Evolutionary conservation across 2,113 vertebrate species (phyloP).

Genomic region (Cariama cristata): DNA sequence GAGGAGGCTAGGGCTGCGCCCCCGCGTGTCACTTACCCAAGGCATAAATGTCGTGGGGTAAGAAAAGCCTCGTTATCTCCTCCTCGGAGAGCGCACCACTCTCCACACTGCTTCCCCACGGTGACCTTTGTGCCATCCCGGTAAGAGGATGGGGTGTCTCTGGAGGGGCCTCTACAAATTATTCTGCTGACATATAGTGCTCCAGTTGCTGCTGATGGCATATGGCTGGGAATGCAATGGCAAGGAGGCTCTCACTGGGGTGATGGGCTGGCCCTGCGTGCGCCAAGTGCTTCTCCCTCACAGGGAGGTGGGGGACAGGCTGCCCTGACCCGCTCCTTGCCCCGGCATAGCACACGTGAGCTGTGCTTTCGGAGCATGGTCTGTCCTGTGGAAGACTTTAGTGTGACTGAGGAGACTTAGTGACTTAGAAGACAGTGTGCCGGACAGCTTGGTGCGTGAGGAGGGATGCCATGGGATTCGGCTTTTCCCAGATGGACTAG

Average conservation of each 20-base stretch:
- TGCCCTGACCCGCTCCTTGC: rapidly evolving
- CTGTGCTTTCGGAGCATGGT: rapidly evolving
- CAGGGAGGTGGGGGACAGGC: no score
- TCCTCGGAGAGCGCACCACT: rapidly evolving
- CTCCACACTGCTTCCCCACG: rapidly evolving
- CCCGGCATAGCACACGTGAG: rapidly evolving
- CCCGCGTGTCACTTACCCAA: rapidly evolving
- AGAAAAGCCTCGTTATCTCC: not conserved
- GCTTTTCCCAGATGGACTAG: not conserved
- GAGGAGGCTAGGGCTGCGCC: no score
- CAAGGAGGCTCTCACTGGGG: not conserved
- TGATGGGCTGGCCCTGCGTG: rapidly evolving
- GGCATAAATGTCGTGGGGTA: rapidly evolving
- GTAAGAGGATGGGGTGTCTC: not conserved
- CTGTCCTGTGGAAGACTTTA: not conserved
- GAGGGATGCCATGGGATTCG: rapidly evolving
- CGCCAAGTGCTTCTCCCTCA: not conserved
- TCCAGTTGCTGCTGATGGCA: not conserved
- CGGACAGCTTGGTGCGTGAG: not conserved
- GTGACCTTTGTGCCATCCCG: rapidly evolving
- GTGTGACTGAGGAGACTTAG: not conserved
- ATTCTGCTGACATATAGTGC: rapidly evolving
- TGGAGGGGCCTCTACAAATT: rapidly evolving
- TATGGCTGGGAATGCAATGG: rapidly evolving
- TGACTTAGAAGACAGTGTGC: not conserved